A percentile compares a stretch with the other conserved stretches of the same genome.
phyloP scores from a whole-genome alignment of 1,140 invertebrate genomes.

The Melanaphis sacchari region DNA sequence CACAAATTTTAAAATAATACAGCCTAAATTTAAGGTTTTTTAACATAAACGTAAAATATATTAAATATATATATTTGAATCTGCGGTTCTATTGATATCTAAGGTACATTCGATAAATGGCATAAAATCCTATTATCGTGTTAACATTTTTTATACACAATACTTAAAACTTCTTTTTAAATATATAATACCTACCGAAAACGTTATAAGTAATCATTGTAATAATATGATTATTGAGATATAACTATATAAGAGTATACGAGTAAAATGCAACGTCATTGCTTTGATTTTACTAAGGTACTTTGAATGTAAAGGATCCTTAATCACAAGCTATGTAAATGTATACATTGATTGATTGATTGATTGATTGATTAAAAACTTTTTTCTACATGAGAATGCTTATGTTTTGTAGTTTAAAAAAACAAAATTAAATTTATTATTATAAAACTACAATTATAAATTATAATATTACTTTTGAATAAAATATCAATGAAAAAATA shows the following conservation, averaged over 20 bases:
- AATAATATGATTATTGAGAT: conserved; percentile 21
- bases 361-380: background rate
- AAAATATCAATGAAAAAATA: background rate
- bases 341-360: background rate
- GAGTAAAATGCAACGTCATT: background rate
- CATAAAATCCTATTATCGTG: background rate
- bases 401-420: background rate
- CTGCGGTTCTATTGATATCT: background rate
- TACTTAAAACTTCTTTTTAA: background rate
- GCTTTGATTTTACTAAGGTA: background rate
- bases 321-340: background rate
- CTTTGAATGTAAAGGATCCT: background rate
- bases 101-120: background rate
- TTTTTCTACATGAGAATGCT: background rate
- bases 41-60: background rate
- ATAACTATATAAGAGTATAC: no score
- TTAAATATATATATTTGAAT: background rate
- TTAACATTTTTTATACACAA: background rate
- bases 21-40: background rate
- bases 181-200: background rate
- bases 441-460: background rate
- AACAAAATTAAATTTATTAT: background rate
- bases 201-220: background rate
- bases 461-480: background rate
- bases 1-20: background rate